Evolutionary conservation across 2,113 vertebrate species (phyloP), one percentile per base, ranked within the genome.

Genomic region (Silurus asotus): DNA sequence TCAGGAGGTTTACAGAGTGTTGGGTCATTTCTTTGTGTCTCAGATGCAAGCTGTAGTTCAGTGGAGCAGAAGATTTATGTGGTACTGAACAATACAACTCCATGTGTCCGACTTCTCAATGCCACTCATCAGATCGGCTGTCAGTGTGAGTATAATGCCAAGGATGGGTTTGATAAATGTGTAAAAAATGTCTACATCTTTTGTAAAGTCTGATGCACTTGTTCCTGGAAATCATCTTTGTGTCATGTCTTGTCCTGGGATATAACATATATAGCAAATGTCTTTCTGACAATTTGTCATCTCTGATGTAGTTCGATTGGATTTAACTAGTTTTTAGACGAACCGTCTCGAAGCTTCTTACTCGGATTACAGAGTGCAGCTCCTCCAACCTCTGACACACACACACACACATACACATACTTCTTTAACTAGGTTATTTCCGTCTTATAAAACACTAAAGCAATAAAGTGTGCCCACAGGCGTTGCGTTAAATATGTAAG

Each of bases 51-150:
- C 37, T 95, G 95, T 56, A 98, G 95, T 75, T 97, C 97, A 0
- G 96, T 99, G 81, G 96, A 97, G 88, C 95, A 96, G 92, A 99
- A 99, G 91, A 99, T 99, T 90, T 99, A 99, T 86, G 92, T 99
- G 67, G 82, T 94, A 0, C 93, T 99, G 74, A 99, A 98, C 88
- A 94, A 93, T 62, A 96, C 97, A 0, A 93, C 96, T 0, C 95
- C 97, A 0, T 99, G 98, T 58, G 98, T 99, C 51, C 95, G 98
- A 2, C 95, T 99, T 23, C 95, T 99, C 77, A 99, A 99, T 14
- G 96, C 97, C 76, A 99, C 98, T 0, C 97, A 99, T 93, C 98
- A 99, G 90, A 97, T 97, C 56, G 98, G 98, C 90, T 99, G 98
- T 93, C 97, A 98, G 89, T 99, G 97, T 99, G 90, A 99, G 97